Conservation (phyloP, 2,888 invertebrate genomes). For the Dexiosoma caninum region DNA sequence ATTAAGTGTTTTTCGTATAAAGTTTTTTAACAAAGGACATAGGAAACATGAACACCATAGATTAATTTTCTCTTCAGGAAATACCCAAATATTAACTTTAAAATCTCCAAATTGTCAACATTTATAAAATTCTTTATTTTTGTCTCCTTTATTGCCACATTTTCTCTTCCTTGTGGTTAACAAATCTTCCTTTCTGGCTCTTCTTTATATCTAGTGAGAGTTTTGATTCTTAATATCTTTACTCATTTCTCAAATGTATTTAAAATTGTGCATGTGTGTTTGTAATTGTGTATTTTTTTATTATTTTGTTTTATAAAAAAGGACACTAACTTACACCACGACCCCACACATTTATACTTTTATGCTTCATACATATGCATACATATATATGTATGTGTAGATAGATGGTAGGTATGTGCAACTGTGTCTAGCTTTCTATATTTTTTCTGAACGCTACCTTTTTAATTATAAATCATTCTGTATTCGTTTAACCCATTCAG, state of each 20-base stretch:
- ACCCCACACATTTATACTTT: slow-evolving; percentile 27
- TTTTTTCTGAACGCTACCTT: slow-evolving; percentile 43
- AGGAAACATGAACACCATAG: too few relatives aligned
- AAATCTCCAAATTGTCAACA: slow-evolving; percentile 32
- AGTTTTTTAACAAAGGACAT: too few relatives aligned
- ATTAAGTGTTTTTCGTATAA: too few relatives aligned
- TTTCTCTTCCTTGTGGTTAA: slow-evolving; percentile 43
- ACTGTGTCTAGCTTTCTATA: slow-evolving; percentile 12
- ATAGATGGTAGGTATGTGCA: not conserved
- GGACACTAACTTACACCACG: slow-evolving; percentile 57
- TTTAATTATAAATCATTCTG: slow-evolving; percentile 61
- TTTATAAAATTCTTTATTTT: slow-evolving; percentile 24
- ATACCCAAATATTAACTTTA: not conserved
- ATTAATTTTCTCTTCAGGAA: too few relatives aligned
- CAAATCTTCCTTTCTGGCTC: slow-evolving; percentile 27
- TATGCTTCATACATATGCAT: not conserved
- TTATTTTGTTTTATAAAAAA: slow-evolving; percentile 39
- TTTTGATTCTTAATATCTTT: slow-evolving; percentile 35
- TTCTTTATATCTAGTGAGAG: slow-evolving; percentile 41
- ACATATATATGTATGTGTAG: too few relatives aligned
- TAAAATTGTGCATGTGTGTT: not conserved
- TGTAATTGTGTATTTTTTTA: not conserved
- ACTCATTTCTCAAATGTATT: slow-evolving; percentile 39
- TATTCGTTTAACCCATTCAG: slow-evolving; percentile 50
- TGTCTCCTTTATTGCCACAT: slow-evolving; percentile 35